phyloP scores from a whole-genome alignment of 2,888 invertebrate species.

The Acrobasis repandana region DNA sequence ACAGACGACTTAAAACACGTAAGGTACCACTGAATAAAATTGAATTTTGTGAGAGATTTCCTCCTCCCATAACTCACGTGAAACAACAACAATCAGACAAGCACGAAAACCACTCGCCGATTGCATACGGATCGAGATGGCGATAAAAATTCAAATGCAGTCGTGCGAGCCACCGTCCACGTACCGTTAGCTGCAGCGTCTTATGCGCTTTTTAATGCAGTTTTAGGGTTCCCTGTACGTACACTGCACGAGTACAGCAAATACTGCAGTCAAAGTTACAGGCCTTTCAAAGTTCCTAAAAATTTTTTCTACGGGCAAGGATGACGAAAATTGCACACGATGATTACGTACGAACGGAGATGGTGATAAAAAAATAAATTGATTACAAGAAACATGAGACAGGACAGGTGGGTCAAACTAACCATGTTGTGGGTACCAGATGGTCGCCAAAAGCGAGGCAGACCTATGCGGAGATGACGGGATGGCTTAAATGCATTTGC shows the following conservation, averaged over 20 bases:
- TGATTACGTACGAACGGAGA: neutral
- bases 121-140: conserved; percentile 31
- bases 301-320: too few species aligned
- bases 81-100: conserved; percentile 12
- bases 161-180: conserved; percentile 33
- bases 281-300: too few species aligned
- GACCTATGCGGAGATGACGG: too few species aligned
- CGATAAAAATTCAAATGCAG: conserved; percentile 47
- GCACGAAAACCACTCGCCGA: conserved; percentile 15
- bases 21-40: too few species aligned
- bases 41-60: neutral
- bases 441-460: too few species aligned
- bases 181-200: conserved; percentile 58
- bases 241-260: too few species aligned
- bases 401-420: too few species aligned
- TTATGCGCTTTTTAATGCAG: conserved; percentile 37
- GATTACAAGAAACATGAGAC: too few species aligned
- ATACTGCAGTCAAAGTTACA: too few species aligned
- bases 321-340: neutral
- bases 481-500: too few species aligned
- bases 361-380: neutral
- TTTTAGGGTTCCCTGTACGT: conserved; percentile 10
- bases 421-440: too few species aligned
- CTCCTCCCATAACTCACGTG: conserved; percentile 21
- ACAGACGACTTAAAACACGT: too few species aligned